Percentiles rank a stretch among this genome's conserved stretches.
Conservation (phyloP, 2,888 invertebrate species). For the Eupithecia centaureata region DNA sequence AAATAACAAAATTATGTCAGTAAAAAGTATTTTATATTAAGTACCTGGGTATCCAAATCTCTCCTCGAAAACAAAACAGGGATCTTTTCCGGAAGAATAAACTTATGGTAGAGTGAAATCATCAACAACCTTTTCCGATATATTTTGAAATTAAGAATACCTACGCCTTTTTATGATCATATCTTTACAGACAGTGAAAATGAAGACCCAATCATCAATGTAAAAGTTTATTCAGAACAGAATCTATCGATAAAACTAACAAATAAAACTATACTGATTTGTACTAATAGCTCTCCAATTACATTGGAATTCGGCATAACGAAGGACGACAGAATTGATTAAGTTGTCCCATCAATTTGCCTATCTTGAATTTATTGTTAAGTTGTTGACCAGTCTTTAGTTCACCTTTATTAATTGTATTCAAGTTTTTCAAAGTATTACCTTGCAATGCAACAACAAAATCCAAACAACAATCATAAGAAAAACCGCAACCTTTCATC, state of each 20-base stretch:
- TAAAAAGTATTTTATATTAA: too few relatives aligned
- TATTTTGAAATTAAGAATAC: too few relatives aligned
- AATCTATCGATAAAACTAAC: background rate
- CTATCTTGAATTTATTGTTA: constrained; percentile 31
- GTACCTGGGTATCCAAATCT: too few relatives aligned
- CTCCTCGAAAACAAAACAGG: too few relatives aligned
- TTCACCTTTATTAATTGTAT: constrained; percentile 9
- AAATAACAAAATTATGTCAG: too few relatives aligned
- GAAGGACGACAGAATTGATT: constrained; percentile 56
- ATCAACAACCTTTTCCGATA: too few relatives aligned
- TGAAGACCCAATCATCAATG: background rate
- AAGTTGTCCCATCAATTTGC: constrained; percentile 48
- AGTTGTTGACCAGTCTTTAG: constrained; percentile 9
- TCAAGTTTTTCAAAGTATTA: constrained; percentile 4
- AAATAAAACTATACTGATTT: constrained; percentile 37
- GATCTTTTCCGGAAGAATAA: too few relatives aligned
- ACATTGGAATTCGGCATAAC: constrained; percentile 53
- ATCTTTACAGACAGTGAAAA: background rate
- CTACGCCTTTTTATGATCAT: too few relatives aligned
- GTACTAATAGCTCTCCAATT: constrained; percentile 57
- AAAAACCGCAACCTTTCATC: background rate
- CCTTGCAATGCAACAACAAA: background rate
- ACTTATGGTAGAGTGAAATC: too few relatives aligned
- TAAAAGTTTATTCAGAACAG: background rate
- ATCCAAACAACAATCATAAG: background rate